Percentiles rank a stretch among this genome's conserved stretches.
These are phyloP conservation scores for Paguma larvata DNA, from an alignment of 2,797 vertebrate genomes.

Conservation along the genomic window DNA sequence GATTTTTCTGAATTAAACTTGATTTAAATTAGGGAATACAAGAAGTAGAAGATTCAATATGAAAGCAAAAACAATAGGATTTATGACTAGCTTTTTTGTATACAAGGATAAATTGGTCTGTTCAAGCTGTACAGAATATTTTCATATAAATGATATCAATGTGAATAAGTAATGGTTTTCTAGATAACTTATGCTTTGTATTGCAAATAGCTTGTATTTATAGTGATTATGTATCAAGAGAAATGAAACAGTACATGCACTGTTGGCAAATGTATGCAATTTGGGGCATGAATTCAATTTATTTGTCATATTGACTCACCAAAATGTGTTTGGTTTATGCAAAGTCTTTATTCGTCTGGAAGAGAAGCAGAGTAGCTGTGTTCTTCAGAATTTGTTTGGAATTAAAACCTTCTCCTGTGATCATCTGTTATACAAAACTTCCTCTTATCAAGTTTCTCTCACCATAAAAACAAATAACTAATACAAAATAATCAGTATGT, in stretches of 20 bases:
- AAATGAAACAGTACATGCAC: conserved; percentile 64
- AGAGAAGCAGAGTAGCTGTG: background rate
- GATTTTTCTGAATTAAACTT: conserved; percentile 62
- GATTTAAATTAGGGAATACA: conserved; percentile 66
- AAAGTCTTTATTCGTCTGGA: conserved; percentile 48
- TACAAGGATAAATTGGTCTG: conserved; percentile 74
- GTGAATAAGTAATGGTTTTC: conserved; percentile 73
- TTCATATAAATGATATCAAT: conserved; percentile 75
- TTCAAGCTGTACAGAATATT: conserved; percentile 69
- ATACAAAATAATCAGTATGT: conserved; percentile 12
- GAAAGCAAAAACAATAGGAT: conserved; percentile 63
- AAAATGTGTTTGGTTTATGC: conserved; percentile 13
- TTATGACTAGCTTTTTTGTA: conserved; percentile 24
- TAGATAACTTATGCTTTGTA: conserved; percentile 71
- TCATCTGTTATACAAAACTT: background rate
- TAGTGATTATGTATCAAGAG: conserved; percentile 70
- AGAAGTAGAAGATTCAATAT: conserved; percentile 57
- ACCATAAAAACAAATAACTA: background rate
- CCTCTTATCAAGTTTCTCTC: background rate
- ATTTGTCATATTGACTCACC: conserved; percentile 53
- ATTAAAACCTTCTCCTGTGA: conserved; percentile 11
- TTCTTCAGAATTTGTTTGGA: conserved; percentile 49
- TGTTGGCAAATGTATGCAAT: conserved; percentile 67
- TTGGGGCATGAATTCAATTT: conserved; percentile 79
- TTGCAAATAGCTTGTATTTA: conserved; percentile 76